These are phyloP conservation scores for Machimus atricapillus DNA, from an alignment of 2,888 invertebrate genomes.

Conservation along the genomic window DNA sequence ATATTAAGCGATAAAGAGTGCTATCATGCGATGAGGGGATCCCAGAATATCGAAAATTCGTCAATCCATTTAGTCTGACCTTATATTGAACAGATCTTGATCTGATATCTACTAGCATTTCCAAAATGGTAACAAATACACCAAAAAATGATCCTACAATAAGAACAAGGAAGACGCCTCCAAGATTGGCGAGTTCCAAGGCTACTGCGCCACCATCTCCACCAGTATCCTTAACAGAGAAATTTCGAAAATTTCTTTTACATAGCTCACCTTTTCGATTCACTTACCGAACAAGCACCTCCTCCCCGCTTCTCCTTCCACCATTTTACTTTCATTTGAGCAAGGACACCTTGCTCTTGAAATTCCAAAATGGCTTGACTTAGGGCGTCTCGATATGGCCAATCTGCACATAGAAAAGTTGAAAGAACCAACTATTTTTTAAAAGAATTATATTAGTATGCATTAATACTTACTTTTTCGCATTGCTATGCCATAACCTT, in stretches of 20 bases:
- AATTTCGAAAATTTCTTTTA: not conserved
- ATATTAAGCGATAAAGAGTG: not conserved
- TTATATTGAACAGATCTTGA: not conserved
- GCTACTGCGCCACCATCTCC: constrained; percentile 60
- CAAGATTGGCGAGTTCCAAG: constrained; percentile 71
- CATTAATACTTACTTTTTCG: constrained; percentile 66
- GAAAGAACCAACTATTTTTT: not conserved
- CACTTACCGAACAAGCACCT: constrained; percentile 72
- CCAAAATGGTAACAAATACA: not conserved
- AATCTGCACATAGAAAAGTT: constrained; percentile 52
- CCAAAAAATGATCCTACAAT: constrained; percentile 60
- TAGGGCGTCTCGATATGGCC: constrained; percentile 73
- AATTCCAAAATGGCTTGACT: constrained; percentile 83
- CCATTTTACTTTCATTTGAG: constrained; percentile 84
- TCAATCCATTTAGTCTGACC: constrained; percentile 22
- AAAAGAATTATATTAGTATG: not conserved
- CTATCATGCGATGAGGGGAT: not conserved
- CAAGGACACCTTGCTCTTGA: constrained; percentile 83
- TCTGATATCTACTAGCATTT: not conserved
- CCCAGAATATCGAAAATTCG: not conserved
- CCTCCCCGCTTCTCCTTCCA: constrained; percentile 86
- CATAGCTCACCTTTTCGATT: not conserved
- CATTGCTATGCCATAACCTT: constrained; percentile 79
- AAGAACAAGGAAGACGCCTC: constrained; percentile 71
- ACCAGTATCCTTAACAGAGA: constrained; percentile 9